A percentile compares a stretch with the other conserved stretches of the same genome.
Conservation (phyloP, 2,113 vertebrate species). For the Myodes glareolus region DNA sequence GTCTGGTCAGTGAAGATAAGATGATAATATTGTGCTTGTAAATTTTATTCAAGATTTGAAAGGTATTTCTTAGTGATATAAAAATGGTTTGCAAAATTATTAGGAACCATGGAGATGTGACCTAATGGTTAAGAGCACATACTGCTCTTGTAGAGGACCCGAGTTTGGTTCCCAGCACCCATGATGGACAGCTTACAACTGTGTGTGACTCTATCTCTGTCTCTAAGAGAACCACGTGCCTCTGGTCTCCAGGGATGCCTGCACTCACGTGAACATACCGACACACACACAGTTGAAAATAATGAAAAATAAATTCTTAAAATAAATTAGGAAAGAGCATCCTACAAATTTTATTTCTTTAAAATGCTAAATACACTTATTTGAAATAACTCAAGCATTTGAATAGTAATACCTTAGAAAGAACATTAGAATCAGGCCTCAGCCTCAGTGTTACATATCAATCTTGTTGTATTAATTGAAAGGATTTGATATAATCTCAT, state of each 20-base stretch:
- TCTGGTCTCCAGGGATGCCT: not conserved
- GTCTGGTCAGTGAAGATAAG: not conserved
- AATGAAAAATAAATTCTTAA: not conserved
- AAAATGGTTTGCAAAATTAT: slow-evolving; percentile 45
- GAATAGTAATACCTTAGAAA: slow-evolving; percentile 82
- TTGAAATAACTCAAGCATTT: slow-evolving; percentile 66
- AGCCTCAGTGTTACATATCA: slow-evolving; percentile 85
- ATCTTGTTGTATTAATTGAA: slow-evolving; percentile 89
- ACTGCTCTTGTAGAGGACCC: not conserved
- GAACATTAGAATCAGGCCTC: slow-evolving; percentile 78
- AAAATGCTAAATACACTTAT: slow-evolving; percentile 53
- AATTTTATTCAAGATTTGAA: slow-evolving; percentile 53
- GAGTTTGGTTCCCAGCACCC: not conserved
- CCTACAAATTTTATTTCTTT: slow-evolving; percentile 25
- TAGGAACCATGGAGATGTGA: not conserved
- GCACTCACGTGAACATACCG: not conserved
- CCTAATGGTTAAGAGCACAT: no score
- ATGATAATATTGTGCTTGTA: not conserved
- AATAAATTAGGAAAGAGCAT: not conserved
- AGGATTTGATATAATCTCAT: slow-evolving; percentile 89
- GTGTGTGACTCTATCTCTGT: not conserved
- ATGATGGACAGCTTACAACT: not conserved
- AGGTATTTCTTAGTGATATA: slow-evolving; percentile 48
- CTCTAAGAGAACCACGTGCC: not conserved
- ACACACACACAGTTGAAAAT: no score